These are phyloP conservation scores for Solea solea DNA, from an alignment of 2,113 vertebrate genomes.

Conservation along the genomic window DNA sequence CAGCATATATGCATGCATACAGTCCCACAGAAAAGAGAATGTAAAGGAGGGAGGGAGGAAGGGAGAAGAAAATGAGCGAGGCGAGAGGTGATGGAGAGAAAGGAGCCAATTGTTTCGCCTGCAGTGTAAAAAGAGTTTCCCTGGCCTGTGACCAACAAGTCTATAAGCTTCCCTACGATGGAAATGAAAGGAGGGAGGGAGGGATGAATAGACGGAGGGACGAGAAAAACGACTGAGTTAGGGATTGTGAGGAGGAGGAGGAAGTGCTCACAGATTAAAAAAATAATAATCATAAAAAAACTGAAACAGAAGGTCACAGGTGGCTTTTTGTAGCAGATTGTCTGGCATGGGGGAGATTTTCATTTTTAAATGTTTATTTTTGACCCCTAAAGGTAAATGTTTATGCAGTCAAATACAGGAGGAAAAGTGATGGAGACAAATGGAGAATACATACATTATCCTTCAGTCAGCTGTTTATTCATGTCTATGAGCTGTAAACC, in stretches of 20 bases:
- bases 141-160: constrained; percentile 66
- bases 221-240: constrained; percentile 35
- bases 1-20: constrained; percentile 19
- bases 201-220: constrained; percentile 36
- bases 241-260: constrained; percentile 16
- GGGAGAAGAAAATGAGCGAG: constrained; percentile 52
- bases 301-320: constrained; percentile 53
- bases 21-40: constrained; percentile 48
- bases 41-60: constrained; percentile 16
- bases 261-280: constrained; percentile 22
- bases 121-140: constrained; percentile 61
- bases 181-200: constrained; percentile 54
- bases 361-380: no score
- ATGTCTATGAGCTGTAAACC: no score
- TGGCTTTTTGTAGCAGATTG: constrained; percentile 52
- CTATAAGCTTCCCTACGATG: constrained; percentile 52
- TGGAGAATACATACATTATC: no score
- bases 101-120: constrained; percentile 67
- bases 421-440: no score
- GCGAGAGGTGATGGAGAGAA: constrained; percentile 58
- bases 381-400: no score
- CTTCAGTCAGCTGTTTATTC: no score
- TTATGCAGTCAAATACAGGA: no score
- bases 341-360: neutral
- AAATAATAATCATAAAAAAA: constrained; percentile 20